Conservation (phyloP, 2,797 vertebrate species). For the Argyrosomus regius region DNA sequence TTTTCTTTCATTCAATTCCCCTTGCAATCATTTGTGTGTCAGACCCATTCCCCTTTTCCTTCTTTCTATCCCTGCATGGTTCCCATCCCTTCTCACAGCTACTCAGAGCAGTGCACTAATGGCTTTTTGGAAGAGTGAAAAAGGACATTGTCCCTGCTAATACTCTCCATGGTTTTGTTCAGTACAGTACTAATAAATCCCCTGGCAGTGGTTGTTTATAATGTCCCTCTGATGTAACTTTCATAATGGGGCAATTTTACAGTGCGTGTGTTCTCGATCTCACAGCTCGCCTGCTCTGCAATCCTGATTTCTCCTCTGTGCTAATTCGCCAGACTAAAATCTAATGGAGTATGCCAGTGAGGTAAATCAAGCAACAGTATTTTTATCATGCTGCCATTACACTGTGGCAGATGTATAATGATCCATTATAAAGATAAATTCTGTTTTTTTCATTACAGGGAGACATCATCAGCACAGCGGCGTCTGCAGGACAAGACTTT, state of each 20-base stretch:
- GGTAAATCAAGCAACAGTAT: slow-evolving; percentile 80
- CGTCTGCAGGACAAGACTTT: slow-evolving; percentile 37
- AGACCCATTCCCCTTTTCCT: slow-evolving; percentile 7
- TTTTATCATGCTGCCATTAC: slow-evolving; percentile 75
- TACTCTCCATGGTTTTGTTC: slow-evolving; percentile 53
- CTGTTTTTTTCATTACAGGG: slow-evolving; percentile 62
- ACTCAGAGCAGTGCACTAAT: slow-evolving; percentile 58
- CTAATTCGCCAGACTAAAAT: slow-evolving; percentile 79
- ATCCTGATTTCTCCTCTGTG: slow-evolving; percentile 49
- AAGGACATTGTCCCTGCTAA: slow-evolving; percentile 53
- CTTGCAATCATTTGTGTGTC: slow-evolving; percentile 38
- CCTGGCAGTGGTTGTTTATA: slow-evolving; percentile 76
- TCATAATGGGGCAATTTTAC: slow-evolving; percentile 77
- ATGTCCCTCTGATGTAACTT: slow-evolving; percentile 74
- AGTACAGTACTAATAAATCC: slow-evolving; percentile 71
- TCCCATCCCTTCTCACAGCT: slow-evolving; percentile 48
- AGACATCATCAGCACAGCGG: slow-evolving; percentile 50
- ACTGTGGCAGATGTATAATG: slow-evolving; percentile 82
- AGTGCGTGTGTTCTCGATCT: slow-evolving; percentile 71
- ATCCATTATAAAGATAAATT: slow-evolving; percentile 82
- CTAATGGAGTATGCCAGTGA: slow-evolving; percentile 79
- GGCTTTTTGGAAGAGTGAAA: slow-evolving; percentile 65
- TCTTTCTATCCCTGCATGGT: slow-evolving; percentile 18
- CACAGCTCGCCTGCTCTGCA: slow-evolving; percentile 57
- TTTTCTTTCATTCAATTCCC: slow-evolving; percentile 43